These are phyloP conservation scores for Acanthosepion esculentum DNA, from an alignment of 2,888 invertebrate species.

Conservation along the genomic window DNA sequence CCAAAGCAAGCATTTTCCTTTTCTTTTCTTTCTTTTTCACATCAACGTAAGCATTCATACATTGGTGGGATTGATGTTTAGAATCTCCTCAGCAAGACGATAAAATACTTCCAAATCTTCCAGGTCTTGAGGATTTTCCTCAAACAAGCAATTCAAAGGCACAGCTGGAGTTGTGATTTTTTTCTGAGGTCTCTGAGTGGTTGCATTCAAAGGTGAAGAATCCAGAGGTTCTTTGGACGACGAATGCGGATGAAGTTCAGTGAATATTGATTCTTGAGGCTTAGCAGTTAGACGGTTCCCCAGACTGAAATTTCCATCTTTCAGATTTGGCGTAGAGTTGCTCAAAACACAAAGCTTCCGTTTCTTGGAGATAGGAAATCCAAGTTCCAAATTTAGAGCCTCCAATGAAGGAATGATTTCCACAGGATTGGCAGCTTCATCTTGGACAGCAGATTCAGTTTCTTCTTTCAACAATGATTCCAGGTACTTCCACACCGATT, in stretches of 20 bases:
- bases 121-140: neutral
- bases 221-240: neutral
- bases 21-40: neutral
- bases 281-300: neutral
- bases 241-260: neutral
- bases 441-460: neutral
- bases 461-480: neutral
- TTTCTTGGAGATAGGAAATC: neutral
- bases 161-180: neutral
- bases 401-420: slow-evolving; percentile 45
- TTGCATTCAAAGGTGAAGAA: neutral
- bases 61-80: neutral
- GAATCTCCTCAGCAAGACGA: slow-evolving; percentile 36
- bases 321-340: neutral
- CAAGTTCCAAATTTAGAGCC: neutral
- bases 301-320: neutral
- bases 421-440: neutral
- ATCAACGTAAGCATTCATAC: slow-evolving; percentile 3
- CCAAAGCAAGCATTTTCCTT: neutral
- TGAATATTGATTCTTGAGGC: neutral
- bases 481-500: neutral
- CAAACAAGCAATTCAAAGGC: neutral
- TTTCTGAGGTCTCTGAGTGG: no score
- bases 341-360: neutral
- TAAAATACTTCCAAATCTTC: slow-evolving; percentile 44